Conservation (phyloP, 1,140 invertebrate species). For the Scaptomyza pallida region DNA sequence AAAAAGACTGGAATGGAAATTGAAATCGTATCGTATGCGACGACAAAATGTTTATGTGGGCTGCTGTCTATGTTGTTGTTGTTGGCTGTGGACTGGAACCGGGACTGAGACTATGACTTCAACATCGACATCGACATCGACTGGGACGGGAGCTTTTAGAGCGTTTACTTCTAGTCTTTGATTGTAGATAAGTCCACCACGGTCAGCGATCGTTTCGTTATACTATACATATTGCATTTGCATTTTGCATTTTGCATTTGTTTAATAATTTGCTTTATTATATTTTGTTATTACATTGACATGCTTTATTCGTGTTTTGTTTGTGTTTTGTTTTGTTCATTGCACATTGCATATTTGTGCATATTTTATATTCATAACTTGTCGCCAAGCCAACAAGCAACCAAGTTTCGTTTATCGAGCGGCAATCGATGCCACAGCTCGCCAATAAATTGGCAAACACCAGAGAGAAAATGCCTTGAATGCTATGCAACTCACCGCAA, state of each 20-base stretch:
- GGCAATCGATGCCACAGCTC: conserved; percentile 63
- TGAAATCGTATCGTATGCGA: conserved; percentile 38
- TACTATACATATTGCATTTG: conserved; percentile 30
- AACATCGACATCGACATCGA: not conserved
- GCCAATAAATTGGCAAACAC: conserved; percentile 76
- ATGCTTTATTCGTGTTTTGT: conserved; percentile 73
- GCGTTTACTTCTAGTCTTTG: conserved; percentile 80
- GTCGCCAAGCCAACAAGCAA: conserved; percentile 39
- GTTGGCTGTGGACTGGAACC: conserved; percentile 8
- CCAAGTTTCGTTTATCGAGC: conserved; percentile 66
- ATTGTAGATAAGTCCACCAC: conserved; percentile 60
- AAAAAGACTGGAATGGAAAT: conserved; percentile 28
- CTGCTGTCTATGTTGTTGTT: conserved; percentile 28
- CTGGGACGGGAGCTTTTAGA: conserved; percentile 58
- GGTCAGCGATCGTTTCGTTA: conserved; percentile 30
- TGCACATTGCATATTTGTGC: conserved; percentile 70
- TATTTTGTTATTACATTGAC: conserved; percentile 75
- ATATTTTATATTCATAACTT: conserved; percentile 83
- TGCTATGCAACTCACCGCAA: conserved; percentile 25
- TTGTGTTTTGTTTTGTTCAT: conserved; percentile 19
- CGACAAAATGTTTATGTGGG: conserved; percentile 65
- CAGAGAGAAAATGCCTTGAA: conserved; percentile 66
- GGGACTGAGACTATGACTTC: not conserved
- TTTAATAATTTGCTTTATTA: conserved; percentile 79
- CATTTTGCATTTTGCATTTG: conserved; percentile 63